Evolutionary conservation across 2,888 invertebrate species (phyloP).

Genomic region (Acleris laterana): DNA sequence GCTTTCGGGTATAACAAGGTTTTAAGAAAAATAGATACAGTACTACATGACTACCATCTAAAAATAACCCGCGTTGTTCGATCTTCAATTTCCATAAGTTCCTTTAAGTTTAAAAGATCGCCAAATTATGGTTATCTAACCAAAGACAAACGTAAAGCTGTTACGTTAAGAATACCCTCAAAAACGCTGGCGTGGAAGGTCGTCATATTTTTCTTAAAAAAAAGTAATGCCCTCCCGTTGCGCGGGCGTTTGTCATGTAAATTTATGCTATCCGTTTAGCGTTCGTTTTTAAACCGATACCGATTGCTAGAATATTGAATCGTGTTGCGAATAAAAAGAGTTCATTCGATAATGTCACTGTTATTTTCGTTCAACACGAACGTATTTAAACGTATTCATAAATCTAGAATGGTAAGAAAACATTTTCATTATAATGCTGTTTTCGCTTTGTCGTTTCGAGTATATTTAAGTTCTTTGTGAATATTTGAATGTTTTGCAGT

Average conservation of each 20-base stretch:
- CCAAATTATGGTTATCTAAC: too few relatives aligned
- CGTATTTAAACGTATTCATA: constrained; percentile 54
- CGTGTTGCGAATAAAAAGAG: constrained; percentile 64
- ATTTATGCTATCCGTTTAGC: constrained; percentile 80
- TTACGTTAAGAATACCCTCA: too few relatives aligned
- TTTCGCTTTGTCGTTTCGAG: constrained; percentile 1
- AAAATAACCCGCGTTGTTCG: too few relatives aligned
- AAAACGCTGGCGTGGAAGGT: constrained; percentile 74
- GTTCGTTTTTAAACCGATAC: constrained; percentile 76
- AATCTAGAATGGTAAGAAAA: constrained; percentile 49
- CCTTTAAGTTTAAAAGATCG: too few relatives aligned
- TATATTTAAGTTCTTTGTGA: constrained; percentile 19
- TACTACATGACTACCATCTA: too few relatives aligned
- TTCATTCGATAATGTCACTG: constrained; percentile 59
- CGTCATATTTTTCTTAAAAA: constrained; percentile 81
- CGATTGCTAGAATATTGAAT: constrained; percentile 79
- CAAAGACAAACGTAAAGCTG: too few relatives aligned
- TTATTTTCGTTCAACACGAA: constrained; percentile 67
- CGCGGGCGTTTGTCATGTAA: constrained; percentile 78
- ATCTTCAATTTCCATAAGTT: too few relatives aligned
- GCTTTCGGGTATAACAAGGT: too few relatives aligned
- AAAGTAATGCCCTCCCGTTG: constrained; percentile 73
- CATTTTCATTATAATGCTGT: constrained; percentile 36
- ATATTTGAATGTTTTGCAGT: constrained; percentile 27
- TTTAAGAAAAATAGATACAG: too few relatives aligned